These are phyloP conservation scores for Larimichthys crocea DNA, from an alignment of 2,113 vertebrate species.

Conservation along the genomic window DNA sequence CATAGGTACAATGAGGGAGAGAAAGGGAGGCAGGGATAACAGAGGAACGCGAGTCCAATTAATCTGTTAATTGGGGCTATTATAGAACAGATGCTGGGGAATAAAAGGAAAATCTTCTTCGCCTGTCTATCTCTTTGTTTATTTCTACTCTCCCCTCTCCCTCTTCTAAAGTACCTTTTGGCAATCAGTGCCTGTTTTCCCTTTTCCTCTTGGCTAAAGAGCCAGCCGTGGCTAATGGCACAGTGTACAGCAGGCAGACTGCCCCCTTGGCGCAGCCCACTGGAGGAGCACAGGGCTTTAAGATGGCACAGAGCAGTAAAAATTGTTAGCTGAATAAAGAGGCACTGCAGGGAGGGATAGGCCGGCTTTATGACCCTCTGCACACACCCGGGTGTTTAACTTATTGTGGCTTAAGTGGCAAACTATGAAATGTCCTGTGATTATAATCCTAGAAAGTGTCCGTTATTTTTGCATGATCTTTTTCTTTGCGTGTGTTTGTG, in stretches of 20 bases:
- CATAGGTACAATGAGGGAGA: constrained; percentile 26
- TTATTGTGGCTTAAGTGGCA: constrained; percentile 56
- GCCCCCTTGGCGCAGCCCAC: constrained; percentile 76
- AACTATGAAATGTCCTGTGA: constrained; percentile 48
- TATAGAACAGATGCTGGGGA: constrained; percentile 75
- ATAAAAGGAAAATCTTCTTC: constrained; percentile 64
- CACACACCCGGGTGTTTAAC: constrained; percentile 52
- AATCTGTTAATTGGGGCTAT: constrained; percentile 77
- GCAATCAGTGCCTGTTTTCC: constrained; percentile 64
- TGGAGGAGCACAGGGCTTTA: constrained; percentile 68
- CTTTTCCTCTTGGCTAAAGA: constrained; percentile 78
- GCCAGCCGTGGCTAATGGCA: constrained; percentile 75
- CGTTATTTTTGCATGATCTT: not conserved
- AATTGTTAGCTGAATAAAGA: constrained; percentile 75
- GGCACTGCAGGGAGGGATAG: constrained; percentile 71
- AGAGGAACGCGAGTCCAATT: constrained; percentile 70
- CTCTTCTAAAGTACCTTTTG: constrained; percentile 71
- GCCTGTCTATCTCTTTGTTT: constrained; percentile 67
- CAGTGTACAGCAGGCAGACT: constrained; percentile 70
- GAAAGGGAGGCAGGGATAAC: constrained; percentile 40
- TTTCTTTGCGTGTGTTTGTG: not conserved
- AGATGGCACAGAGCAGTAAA: constrained; percentile 78
- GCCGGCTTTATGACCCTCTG: constrained; percentile 65
- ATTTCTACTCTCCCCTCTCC: constrained; percentile 56
- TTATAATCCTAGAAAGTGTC: constrained; percentile 43